Evolutionary conservation across 2,797 vertebrate genomes (phyloP), one percentile per base, ranked within the genome.

Genomic region (Anisognathus igniventris): DNA sequence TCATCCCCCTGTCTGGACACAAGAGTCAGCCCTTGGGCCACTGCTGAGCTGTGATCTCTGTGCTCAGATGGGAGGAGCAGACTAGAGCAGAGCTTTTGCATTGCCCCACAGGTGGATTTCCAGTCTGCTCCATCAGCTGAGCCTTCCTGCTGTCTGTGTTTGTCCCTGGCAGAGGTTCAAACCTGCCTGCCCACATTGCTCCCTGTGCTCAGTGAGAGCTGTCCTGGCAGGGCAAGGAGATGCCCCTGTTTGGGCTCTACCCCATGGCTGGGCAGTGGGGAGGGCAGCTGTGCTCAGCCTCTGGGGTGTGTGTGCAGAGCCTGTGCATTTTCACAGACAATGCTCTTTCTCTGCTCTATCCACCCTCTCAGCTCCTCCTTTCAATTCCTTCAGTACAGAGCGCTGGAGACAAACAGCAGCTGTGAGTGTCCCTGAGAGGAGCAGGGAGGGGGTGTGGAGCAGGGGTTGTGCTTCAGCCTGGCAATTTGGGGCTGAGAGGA

Each of bases 241-340:
- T 7, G 6, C 20, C 14, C 0, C 0, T 2, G 15, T 16, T 8
- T 45, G 90, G 66, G 57, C 40, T 91, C 28, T 4, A 0, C 19
- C 40, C 35, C 51, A 6, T 4, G 27, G 33, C 1, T 14, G 68
- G 47, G 48, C 51, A 70, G 14, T 1, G 37, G 73, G 60, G 31
- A 73, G 51, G 4, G 1, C 7, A 3, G 23, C 31, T 53, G 7
- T 8, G 25, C 3, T n/a, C 64, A 73, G 50, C 45, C 78, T 28
- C 28, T 22, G 12, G 17, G 35, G 51, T 18, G 22, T 15, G n/a
- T 3, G n/a, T 6, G 7, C 13, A 35, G 25, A 80, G 47, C 33
- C 83, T 15, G 50, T 12, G 17, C 2, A 0, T 33, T 64, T 33
- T 51, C 12, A 8, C 12, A 23, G 37, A 6, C 24, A 15, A 2